Evolutionary conservation across 1,140 invertebrate species (phyloP), one percentile per base, ranked within the genome.

Genomic region (Nasonia longicornis): DNA sequence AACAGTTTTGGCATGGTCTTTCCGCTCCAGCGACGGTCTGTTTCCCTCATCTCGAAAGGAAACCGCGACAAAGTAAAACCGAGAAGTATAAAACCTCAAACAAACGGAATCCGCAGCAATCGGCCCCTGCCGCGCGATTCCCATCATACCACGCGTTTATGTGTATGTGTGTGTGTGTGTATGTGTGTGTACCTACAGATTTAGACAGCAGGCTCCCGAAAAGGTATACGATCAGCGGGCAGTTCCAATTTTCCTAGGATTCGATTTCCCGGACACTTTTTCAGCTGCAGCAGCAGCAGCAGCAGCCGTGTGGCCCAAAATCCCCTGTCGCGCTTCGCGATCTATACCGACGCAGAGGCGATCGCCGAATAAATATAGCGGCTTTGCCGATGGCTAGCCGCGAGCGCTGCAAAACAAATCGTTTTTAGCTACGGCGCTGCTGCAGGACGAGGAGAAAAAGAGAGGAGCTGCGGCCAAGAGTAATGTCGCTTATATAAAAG

Each of bases 311-410:
- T 69, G 8, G 48, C 11, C 66, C n/a, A 20, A 79, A 76, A 79
- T 76, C 77, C 81, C 77, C 71, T 83, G 77, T 77, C 77, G 71
- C 77, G 69, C 20, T 52, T 66, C 63, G 35, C 70, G 63, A 82
- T 82, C 75, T 29, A 70, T 58, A 58, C 16, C 26, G 35, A 67
- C 42, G 38, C 14, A 11, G 52, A 58, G 64, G 10, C 70, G 66
- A 72, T 79, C 78, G 77, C 72, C 82, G 73, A 83, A 83, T 80
- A 80, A 83, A 79, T 83, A 83, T 64, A 80, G 71, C 48, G 77
- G 73, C 70, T 83, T 76, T 79, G 22, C 38, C 42, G 42, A 38
- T 69, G 38, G 45, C 81, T 76, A 29, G 58, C 58, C 48, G 66
- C 52, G 42, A 45, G 26, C 35, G n/a, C 64, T 48, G 66, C 77